Percentiles rank a stretch among this genome's conserved stretches.
Evolutionary conservation across 1,140 invertebrate genomes (phyloP).

Genomic region (Rhopalosiphum maidis): DNA sequence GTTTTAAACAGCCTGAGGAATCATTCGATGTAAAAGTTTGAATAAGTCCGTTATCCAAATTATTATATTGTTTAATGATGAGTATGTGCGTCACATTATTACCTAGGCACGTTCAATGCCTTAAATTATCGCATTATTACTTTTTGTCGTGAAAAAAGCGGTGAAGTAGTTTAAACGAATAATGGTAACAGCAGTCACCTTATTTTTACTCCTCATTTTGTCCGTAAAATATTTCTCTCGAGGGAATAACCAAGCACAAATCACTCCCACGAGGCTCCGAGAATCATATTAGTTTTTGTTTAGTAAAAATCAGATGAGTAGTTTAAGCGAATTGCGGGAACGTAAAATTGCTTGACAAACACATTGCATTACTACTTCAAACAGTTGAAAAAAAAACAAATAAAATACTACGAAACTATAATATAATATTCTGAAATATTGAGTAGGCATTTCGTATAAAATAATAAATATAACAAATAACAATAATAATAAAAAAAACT

Average conservation of each 20-base stretch:
- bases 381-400: not conserved
- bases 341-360: not conserved
- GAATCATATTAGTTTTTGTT: slow-evolving; percentile 9
- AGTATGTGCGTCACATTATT: not conserved
- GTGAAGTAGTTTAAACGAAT: not conserved
- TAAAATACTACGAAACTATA: not conserved
- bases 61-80: not conserved
- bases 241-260: slow-evolving; percentile 4
- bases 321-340: not conserved
- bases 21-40: not conserved
- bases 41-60: not conserved
- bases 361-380: not conserved
- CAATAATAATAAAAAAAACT: not conserved
- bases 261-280: not conserved
- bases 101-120: not conserved
- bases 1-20: not conserved
- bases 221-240: not conserved
- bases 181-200: not conserved
- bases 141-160: not conserved
- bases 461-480: not conserved
- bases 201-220: not conserved
- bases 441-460: not conserved
- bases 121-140: not conserved
- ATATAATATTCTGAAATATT: not conserved
- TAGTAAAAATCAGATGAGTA: not conserved